Base-by-base conservation (phyloP, 2,113 vertebrate genomes). In the Fulmarus glacialis region DNA sequence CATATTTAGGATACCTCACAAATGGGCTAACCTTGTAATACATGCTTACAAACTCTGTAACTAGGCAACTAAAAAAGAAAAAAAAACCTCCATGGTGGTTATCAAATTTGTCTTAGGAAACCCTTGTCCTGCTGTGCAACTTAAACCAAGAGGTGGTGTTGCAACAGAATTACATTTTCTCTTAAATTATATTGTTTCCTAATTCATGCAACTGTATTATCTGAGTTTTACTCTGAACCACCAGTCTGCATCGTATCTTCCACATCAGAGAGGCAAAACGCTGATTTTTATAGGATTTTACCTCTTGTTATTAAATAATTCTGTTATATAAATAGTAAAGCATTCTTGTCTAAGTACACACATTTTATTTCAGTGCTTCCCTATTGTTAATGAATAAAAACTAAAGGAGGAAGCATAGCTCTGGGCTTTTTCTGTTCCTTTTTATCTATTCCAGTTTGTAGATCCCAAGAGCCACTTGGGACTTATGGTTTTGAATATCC, bases 1-100 rank as follows among this genome's bases (percentile, higher is more conserved):
- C 40, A 42, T 86, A 64, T 95, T 86, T 82, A 91, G 38, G 79
- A 70, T 80, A 75, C 14, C n/a, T 92, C 6, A 8, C 63, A 70
- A 97, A 73, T 62, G 86, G 92, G 34, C 52, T 95, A 93, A 95
- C 70, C 48, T 53, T 96, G 93, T 74, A 93, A 91, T 38, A 71
- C 75, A 59, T 95, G 62, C 77, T 85, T 72, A 52, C 24, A 73
- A 96, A 93, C 53, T 95, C 68, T 67, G 89, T 94, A 95, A 82
- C 94, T 74, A 96, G 68, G 77, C 81, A 95, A 96, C 81, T 50
- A 43, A 92, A 71, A 82, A 77, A 56, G 32, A 2, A 15, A 64
- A 24, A 52, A 82, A 30, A 13, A 13, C 3, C n/a, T 56, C 63
- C 36, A 12, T 89, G 48, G 82, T 70, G 11, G 70, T 78, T 92